Evolutionary conservation across 2,888 invertebrate species (phyloP).

Genomic region (Trissolcus japonicus): DNA sequence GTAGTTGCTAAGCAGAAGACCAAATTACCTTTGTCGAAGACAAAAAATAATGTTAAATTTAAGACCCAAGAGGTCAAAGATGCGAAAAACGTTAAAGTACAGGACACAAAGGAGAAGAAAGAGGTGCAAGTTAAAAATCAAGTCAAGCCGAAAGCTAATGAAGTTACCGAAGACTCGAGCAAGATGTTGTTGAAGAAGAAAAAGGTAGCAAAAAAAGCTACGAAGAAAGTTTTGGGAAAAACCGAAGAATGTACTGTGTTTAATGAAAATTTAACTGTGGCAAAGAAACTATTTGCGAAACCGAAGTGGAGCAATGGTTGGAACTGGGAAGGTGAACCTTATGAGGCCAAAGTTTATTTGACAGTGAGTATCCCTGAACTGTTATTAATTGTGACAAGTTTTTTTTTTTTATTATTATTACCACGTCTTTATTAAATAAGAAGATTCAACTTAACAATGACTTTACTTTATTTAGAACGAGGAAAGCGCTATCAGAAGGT

Average conservation of each 20-base stretch:
- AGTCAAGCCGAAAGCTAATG: constrained; percentile 54
- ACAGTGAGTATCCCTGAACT: constrained; percentile 80
- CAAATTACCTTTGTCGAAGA: constrained; percentile 61
- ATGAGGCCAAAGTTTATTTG: constrained; percentile 89
- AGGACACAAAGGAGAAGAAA: constrained; percentile 42
- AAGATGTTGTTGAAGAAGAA: constrained; percentile 65
- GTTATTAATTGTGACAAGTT: not conserved
- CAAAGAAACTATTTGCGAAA: constrained; percentile 77
- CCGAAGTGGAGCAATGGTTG: constrained; percentile 94
- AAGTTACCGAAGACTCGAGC: constrained; percentile 57
- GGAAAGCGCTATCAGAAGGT: constrained; percentile 86
- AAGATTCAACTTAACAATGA: not conserved
- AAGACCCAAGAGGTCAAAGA: constrained; percentile 59
- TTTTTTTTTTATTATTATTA: too few species aligned
- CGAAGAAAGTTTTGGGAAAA: constrained; percentile 73
- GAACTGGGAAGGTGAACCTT: constrained; percentile 92
- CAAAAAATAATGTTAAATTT: constrained; percentile 59
- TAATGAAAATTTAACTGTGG: constrained; percentile 72
- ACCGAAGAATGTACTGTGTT: constrained; percentile 66
- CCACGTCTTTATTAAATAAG: not conserved
- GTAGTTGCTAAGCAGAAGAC: constrained; percentile 57
- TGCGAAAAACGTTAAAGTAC: constrained; percentile 42
- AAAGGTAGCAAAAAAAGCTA: constrained; percentile 70
- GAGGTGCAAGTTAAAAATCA: constrained; percentile 33
- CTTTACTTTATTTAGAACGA: constrained; percentile 80